Conservation (phyloP, 1,140 invertebrate species). For the Hetaerina americana region DNA sequence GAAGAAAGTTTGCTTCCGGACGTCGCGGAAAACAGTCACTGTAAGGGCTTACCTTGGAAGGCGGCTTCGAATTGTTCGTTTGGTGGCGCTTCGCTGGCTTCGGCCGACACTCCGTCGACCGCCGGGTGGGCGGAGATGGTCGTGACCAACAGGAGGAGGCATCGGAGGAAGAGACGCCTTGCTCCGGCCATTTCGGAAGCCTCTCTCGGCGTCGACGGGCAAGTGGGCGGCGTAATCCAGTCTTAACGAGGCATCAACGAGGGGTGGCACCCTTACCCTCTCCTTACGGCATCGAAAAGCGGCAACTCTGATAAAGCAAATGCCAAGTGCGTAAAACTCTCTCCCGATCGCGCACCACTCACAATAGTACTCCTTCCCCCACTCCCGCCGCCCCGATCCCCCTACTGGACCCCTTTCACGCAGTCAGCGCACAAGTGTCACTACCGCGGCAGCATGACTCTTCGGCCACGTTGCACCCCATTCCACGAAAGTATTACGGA, state of each 20-base stretch:
- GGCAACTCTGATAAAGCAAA: not conserved
- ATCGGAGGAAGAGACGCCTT: not conserved
- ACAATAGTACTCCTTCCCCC: too few species aligned
- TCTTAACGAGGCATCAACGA: not conserved
- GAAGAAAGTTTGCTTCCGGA: too few species aligned
- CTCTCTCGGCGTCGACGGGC: too few species aligned
- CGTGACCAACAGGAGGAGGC: not conserved
- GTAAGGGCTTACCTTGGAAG: not conserved
- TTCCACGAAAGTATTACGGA: too few species aligned
- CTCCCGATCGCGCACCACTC: not conserved
- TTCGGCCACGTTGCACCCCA: too few species aligned
- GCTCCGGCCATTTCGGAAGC: not conserved
- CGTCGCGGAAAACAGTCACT: too few species aligned
- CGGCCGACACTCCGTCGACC: not conserved
- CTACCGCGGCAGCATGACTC: too few species aligned
- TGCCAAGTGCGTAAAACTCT: not conserved
- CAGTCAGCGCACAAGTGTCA: too few species aligned
- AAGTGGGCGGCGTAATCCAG: not conserved
- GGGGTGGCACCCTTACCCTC: not conserved
- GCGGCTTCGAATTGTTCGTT: not conserved
- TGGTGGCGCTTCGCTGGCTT: not conserved
- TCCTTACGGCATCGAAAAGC: too few species aligned
- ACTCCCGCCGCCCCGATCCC: too few species aligned
- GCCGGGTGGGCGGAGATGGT: not conserved
- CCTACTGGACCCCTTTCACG: too few species aligned